A percentile compares a stretch with the other conserved stretches of the same genome.
Conservation (phyloP, 2,888 invertebrate species). For the Zelleria hepariella region DNA sequence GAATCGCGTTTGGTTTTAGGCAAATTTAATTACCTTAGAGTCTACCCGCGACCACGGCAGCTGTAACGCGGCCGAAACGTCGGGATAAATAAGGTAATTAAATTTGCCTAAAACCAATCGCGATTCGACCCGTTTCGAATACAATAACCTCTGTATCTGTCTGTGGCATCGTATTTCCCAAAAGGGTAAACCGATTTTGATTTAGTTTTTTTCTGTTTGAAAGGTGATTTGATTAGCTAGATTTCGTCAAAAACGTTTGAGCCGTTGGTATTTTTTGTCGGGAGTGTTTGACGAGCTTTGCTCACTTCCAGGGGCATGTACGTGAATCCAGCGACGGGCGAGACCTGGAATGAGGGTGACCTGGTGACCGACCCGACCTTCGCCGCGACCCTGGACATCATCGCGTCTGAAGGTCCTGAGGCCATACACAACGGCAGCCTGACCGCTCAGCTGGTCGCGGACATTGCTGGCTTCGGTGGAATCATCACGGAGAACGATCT, state of each 20-base stretch:
- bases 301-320: constrained; percentile 59
- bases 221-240: too few species aligned
- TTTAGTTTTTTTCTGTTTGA: too few species aligned
- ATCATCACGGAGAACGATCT: constrained; percentile 86
- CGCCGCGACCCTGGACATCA: constrained; percentile 77
- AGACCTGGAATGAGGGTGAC: constrained; percentile 75
- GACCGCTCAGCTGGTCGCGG: constrained; percentile 75
- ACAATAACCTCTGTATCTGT: too few species aligned
- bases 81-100: too few species aligned
- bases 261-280: neutral
- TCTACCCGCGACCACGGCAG: too few species aligned
- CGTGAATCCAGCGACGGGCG: constrained; percentile 73
- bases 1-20: too few species aligned
- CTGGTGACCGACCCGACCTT: constrained; percentile 74
- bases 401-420: constrained; percentile 77
- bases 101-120: too few species aligned
- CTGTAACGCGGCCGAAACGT: too few species aligned
- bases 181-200: too few species aligned
- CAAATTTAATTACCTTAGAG: too few species aligned
- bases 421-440: constrained; percentile 84
- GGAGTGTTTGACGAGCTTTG: neutral
- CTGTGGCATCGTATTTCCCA: too few species aligned
- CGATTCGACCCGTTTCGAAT: too few species aligned
- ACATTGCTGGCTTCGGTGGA: constrained; percentile 79
- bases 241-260: neutral